Base-by-base conservation (phyloP, 2,888 invertebrate genomes). In the Allophyes oxyacanthae region DNA sequence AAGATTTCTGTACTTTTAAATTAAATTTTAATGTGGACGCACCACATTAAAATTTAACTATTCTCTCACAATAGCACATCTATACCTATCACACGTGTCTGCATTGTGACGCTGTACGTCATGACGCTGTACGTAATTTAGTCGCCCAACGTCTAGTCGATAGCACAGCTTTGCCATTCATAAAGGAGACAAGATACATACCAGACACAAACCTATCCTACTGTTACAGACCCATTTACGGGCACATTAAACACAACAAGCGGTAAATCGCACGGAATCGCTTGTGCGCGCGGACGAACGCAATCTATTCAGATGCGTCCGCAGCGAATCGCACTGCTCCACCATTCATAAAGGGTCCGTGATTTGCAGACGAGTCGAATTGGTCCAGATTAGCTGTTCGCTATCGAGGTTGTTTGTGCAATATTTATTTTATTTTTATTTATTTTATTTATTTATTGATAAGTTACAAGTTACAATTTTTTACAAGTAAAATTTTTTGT, bases 261-360 rank as follows among this genome's bases (percentile, higher is more conserved):
- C 49, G 14, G 6, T 45, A 20, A 37, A 25, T 41, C 20, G 43
- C 13, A 6, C 25, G 14, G 8, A 14, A 28, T 37, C 37, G 63
- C 45, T 6, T 10, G 40, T 33, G 37, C 10, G 13, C 25, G 30
- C 25, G 32, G 15, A 15, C n/a, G 41, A 1, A 42, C 50, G 42
- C 64, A 40, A 62, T 54, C 56, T 40, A 34, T 33, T 30, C 51
- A 61, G 38, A 34, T 34, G 28, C 28, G 28, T 28, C 8, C 28
- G 8, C 28, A 28, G 28, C 28, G 8, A 8, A 28, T 28, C 28
- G 28, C 28, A 6, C 28, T 8, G 41, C 52, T 69, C 40, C 25
- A 43, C 41, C 11, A 68, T 69, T 68, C 68, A 69, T 68, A 68
- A 68, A 72, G 63, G 41, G 46, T 54, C 8, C 4, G 3, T 46